Base-by-base conservation (phyloP, 2,113 vertebrate genomes). In the Paramormyrops kingsleyae region DNA sequence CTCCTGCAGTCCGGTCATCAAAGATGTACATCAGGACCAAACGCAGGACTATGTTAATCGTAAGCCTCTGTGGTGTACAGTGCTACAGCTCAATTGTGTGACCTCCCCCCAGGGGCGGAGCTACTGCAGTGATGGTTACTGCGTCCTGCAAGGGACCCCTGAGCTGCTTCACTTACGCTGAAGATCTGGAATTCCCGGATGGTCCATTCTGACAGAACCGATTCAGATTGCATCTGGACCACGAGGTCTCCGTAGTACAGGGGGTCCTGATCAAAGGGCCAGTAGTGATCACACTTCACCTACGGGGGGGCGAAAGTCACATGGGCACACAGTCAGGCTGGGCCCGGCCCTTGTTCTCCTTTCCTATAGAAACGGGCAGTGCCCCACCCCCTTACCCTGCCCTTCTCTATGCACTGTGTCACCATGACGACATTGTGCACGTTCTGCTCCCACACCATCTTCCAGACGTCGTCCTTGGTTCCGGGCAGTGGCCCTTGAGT, bases 201-300 rank as follows among this genome's bases (percentile, higher is more conserved):
- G 90, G 98, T 99, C 99, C 99, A 99, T 92, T 99, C 99, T 0
- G 98, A 97, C 31, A 99, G 96, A 47, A 99, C 97, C 0, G 97
- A 98, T 91, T 99, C 99, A 0, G 99, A 99, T 44, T 97, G 92
- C 97, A 98, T 97, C 94, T 99, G 97, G 21, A 99, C 95, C 0
- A 99, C 97, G 90, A 99, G 97, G 90, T 99, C 98, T 2, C 99
- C 98, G 0, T 99, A 99, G 94, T 98, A 99, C 66, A 99, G 96
- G 0, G 98, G 97, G 90, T 99, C 99, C 87, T 95, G 95, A 92
- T 99, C 97, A 2, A 96, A 92, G 0, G 99, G 99, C 99, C 99
- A 99, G 94, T 99, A 99, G 92, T 97, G 98, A 89, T 99, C 98
- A 95, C 98, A 99, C 92, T 99, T 99, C 52, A 99, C 98, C 98